Evolutionary conservation across 92 coral and sea anemone genomes (phyloP).

Genomic region (Heliopora coerulea): DNA sequence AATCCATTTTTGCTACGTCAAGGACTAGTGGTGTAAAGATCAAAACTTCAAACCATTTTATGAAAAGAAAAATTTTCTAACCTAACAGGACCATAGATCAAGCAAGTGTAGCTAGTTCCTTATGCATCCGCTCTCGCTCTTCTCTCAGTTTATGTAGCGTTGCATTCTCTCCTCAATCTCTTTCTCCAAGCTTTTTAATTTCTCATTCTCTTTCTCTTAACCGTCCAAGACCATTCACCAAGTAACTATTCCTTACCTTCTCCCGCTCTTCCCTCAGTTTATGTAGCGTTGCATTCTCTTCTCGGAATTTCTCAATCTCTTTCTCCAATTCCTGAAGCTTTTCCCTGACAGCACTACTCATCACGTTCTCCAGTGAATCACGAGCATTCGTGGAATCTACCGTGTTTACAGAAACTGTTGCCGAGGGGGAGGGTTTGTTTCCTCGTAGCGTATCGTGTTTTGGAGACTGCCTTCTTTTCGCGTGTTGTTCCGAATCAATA

Average conservation of each 20-base stretch:
- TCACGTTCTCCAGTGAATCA: constrained; percentile 35
- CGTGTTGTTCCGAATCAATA: neutral
- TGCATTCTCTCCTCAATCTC: constrained; percentile 87
- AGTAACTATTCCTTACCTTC: constrained; percentile 82
- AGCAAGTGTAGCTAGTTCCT: too few species aligned
- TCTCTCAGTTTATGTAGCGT: constrained; percentile 70
- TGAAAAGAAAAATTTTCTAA: too few species aligned
- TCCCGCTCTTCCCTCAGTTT: constrained; percentile 77
- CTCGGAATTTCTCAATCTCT: constrained; percentile 86
- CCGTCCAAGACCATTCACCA: too few species aligned
- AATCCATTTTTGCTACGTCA: too few species aligned
- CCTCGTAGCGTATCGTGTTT: neutral
- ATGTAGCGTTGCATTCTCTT: constrained; percentile 78
- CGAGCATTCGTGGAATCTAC: neutral
- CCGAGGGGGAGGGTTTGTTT: neutral
- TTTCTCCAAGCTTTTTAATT: constrained; percentile 80
- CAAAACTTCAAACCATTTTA: too few species aligned
- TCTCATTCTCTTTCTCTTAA: too few species aligned
- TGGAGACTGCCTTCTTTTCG: neutral
- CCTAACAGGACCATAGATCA: too few species aligned
- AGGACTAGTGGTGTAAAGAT: too few species aligned
- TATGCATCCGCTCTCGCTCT: constrained; percentile 82
- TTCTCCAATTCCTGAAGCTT: constrained; percentile 88
- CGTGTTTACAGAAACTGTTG: neutral
- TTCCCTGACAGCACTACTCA: constrained; percentile 79